phyloP scores from a whole-genome alignment of 2,888 invertebrate genomes.

The Entomobrya proxima region DNA sequence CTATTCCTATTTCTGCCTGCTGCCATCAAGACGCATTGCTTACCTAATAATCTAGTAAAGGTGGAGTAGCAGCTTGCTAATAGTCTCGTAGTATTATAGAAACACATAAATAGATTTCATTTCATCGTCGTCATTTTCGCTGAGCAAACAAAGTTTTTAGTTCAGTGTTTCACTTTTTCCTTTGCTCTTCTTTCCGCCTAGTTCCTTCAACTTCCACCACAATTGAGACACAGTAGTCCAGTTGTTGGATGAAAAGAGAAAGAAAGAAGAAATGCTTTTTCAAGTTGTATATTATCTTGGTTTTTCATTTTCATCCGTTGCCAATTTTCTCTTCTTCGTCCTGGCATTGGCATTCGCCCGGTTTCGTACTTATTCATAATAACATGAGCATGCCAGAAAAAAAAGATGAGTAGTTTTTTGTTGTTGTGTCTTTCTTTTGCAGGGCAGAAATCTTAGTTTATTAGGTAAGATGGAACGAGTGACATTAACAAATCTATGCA shows the following conservation, averaged over 20 bases:
- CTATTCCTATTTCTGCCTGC: no score
- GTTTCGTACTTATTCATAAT: not conserved
- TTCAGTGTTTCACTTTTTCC: not conserved
- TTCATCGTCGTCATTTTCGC: not conserved
- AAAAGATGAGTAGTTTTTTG: not conserved
- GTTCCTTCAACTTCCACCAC: not conserved
- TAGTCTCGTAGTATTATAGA: no score
- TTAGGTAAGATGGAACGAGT: not conserved
- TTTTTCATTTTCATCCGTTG: not conserved
- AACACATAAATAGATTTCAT: not conserved
- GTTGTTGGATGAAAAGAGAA: not conserved
- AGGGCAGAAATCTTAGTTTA: not conserved
- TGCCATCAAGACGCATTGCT: no score
- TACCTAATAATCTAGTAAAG: no score
- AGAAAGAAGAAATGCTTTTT: not conserved
- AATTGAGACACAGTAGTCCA: not conserved
- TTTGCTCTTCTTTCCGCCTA: not conserved
- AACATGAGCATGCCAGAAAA: not conserved
- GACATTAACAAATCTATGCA: no score
- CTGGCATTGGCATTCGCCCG: not conserved
- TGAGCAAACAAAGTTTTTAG: not conserved
- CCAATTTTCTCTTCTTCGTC: not conserved
- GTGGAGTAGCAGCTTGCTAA: no score
- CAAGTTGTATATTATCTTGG: not conserved
- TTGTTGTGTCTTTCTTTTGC: not conserved